These are phyloP conservation scores for Pyrochroa serraticornis DNA, from an alignment of 2,888 invertebrate genomes.

Conservation along the genomic window DNA sequence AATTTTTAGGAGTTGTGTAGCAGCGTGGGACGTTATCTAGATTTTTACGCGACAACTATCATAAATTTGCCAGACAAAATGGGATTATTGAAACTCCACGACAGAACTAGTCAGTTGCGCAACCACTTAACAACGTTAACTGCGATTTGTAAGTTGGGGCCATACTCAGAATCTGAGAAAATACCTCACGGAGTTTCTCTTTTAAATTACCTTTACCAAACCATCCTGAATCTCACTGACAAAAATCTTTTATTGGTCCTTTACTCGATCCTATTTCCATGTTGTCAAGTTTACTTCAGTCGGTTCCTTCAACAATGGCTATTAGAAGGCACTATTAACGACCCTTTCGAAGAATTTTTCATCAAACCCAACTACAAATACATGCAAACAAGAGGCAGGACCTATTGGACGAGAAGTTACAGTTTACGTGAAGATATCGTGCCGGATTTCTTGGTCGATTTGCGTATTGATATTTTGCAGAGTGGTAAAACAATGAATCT, in stretches of 20 bases:
- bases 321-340: constrained; percentile 82
- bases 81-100: constrained; percentile 45
- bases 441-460: constrained; percentile 71
- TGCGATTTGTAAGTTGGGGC: constrained; percentile 62
- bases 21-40: constrained; percentile 65
- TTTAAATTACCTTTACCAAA: constrained; percentile 69
- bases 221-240: constrained; percentile 66
- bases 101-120: constrained; percentile 60
- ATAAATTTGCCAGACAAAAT: constrained; percentile 46
- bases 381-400: constrained; percentile 66
- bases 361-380: constrained; percentile 73
- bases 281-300: constrained; percentile 56
- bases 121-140: constrained; percentile 63
- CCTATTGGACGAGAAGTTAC: constrained; percentile 73
- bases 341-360: constrained; percentile 84
- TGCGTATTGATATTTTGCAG: constrained; percentile 69
- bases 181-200: constrained; percentile 63
- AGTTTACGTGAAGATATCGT: constrained; percentile 61
- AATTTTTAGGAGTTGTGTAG: constrained; percentile 66
- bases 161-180: constrained; percentile 43
- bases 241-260: constrained; percentile 63
- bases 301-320: constrained; percentile 83
- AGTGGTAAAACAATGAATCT: constrained; percentile 79
- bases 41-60: constrained; percentile 63
- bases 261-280: constrained; percentile 58